These are phyloP conservation scores for Bolinopsis microptera DNA, from an alignment of 37 sponge, comb jelly and placozoan genomes.

Conservation along the genomic window DNA sequence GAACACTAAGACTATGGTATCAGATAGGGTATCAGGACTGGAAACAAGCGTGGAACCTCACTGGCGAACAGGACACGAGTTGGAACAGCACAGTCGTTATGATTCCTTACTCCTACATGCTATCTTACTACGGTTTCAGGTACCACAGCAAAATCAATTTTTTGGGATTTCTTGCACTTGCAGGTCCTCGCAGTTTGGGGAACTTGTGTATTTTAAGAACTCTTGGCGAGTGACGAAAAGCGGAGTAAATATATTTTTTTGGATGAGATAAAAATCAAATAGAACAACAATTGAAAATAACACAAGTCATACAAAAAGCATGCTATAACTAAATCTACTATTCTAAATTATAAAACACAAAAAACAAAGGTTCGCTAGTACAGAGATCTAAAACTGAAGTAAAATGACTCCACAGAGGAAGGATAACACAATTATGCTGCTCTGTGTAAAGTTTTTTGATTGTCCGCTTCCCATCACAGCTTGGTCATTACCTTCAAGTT, in stretches of 20 bases:
- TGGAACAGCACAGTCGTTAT: slow-evolving; percentile 23
- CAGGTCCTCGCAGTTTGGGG: no score
- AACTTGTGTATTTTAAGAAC: no score
- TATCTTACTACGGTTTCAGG: slow-evolving; percentile 13
- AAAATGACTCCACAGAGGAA: neutral
- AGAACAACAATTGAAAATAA: neutral
- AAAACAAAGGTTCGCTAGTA: neutral
- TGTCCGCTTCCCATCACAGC: neutral
- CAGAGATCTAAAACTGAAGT: neutral
- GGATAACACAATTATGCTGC: neutral
- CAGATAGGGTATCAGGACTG: slow-evolving; percentile 36
- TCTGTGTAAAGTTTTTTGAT: neutral
- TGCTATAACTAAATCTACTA: neutral
- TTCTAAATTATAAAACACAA: neutral
- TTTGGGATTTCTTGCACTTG: neutral
- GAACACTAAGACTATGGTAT: slow-evolving; percentile 54
- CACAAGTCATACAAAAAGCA: neutral
- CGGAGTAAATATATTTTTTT: no score
- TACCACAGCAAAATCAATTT: neutral
- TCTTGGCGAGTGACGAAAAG: no score
- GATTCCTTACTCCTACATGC: slow-evolving; percentile 27
- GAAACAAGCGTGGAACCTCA: slow-evolving; percentile 24
- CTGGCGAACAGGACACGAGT: slow-evolving; percentile 52
- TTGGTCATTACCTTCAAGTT: neutral
- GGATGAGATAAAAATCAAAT: neutral